A percentile compares a stretch with the other conserved stretches of the same genome.
Evolutionary conservation across 2,888 invertebrate genomes (phyloP).

Genomic region (Apamea anceps): DNA sequence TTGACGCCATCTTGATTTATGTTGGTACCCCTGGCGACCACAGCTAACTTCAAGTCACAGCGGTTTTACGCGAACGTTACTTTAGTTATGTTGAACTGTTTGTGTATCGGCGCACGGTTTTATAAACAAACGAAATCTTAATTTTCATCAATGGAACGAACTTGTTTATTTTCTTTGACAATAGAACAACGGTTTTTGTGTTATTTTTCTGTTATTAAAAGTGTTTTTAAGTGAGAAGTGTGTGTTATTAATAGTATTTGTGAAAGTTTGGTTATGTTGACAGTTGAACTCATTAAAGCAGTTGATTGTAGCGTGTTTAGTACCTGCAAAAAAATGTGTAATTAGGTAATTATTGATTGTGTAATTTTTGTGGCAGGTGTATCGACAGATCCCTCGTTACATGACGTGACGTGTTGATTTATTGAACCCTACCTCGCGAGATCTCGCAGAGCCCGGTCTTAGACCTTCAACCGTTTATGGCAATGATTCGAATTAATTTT

Average conservation of each 20-base stretch:
- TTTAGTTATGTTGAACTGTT: constrained; percentile 85
- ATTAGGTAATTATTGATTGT: constrained; percentile 58
- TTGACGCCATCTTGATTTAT: constrained; percentile 59
- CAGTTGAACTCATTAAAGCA: constrained; percentile 73
- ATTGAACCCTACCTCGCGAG: constrained; percentile 68
- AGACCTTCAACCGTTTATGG: constrained; percentile 69
- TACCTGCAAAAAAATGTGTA: constrained; percentile 53
- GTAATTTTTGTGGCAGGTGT: constrained; percentile 25
- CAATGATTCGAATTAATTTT: constrained; percentile 58
- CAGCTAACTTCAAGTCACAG: constrained; percentile 80
- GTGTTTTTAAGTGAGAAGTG: constrained; percentile 56
- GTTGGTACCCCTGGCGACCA: constrained; percentile 61
- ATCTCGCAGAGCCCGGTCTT: constrained; percentile 74
- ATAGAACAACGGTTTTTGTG: constrained; percentile 36
- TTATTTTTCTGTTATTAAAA: constrained; percentile 51
- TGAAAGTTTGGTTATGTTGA: constrained; percentile 87
- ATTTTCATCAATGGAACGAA: constrained; percentile 79
- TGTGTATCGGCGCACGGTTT: constrained; percentile 66
- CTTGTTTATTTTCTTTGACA: constrained; percentile 57
- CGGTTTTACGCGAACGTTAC: constrained; percentile 83
- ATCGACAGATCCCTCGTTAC: constrained; percentile 25
- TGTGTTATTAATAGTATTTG: constrained; percentile 52
- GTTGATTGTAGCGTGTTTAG: constrained; percentile 48
- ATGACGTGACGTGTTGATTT: constrained; percentile 32
- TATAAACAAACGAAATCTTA: constrained; percentile 66